Conservation (phyloP, 2,888 invertebrate genomes). For the Drosophila colorata region DNA sequence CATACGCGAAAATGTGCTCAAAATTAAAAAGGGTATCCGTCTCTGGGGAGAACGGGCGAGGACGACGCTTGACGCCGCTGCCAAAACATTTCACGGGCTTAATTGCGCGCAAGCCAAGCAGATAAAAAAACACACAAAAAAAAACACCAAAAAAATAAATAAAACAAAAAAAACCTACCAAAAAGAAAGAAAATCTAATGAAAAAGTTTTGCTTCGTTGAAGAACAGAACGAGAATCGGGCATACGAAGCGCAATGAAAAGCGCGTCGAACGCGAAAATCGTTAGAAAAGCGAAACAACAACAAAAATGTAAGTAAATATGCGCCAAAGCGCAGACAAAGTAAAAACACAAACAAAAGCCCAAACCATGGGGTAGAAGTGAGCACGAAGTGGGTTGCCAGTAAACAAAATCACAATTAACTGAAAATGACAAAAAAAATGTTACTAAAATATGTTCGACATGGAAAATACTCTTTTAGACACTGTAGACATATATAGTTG, state of each 20-base stretch:
- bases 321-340: slow-evolving; percentile 66
- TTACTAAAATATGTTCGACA: background rate
- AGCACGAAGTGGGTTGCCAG: slow-evolving; percentile 45
- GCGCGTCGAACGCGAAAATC: slow-evolving; percentile 69
- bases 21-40: slow-evolving; percentile 71
- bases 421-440: slow-evolving; percentile 65
- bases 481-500: background rate
- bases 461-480: slow-evolving; percentile 20
- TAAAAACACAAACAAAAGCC: slow-evolving; percentile 66
- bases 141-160: background rate
- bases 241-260: slow-evolving; percentile 38
- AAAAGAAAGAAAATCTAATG: slow-evolving; percentile 55
- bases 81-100: slow-evolving; percentile 71
- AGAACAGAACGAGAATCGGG: slow-evolving; percentile 31
- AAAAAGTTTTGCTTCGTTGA: slow-evolving; percentile 65
- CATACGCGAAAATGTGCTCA: slow-evolving; percentile 49
- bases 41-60: slow-evolving; percentile 30
- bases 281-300: slow-evolving; percentile 65
- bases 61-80: slow-evolving; percentile 25
- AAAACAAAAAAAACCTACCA: background rate
- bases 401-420: slow-evolving; percentile 82
- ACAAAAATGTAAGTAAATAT: slow-evolving; percentile 71
- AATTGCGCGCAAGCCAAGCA: slow-evolving; percentile 77
- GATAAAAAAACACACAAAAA: slow-evolving; percentile 49
- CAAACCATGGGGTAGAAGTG: slow-evolving; percentile 10